Conservation (phyloP, 2,888 invertebrate species). For the Phaedon cochleariae region DNA sequence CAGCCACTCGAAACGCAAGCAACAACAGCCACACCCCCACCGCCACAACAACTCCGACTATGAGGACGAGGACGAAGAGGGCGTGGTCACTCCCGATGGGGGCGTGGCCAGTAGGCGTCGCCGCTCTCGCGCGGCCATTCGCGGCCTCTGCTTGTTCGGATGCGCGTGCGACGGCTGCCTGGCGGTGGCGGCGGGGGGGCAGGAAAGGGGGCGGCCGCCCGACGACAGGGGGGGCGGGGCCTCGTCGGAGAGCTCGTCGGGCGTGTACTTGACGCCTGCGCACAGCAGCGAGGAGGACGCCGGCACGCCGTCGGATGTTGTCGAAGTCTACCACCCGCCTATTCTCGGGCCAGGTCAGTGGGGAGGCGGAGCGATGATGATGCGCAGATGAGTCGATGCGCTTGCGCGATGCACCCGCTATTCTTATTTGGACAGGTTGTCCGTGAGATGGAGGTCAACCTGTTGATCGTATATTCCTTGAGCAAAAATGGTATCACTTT, state of each 20-base stretch:
- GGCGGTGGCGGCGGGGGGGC: conserved; percentile 55
- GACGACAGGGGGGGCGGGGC: conserved; percentile 49
- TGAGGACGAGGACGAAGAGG: conserved; percentile 1
- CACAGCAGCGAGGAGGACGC: neutral
- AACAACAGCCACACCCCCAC: conserved; percentile 21
- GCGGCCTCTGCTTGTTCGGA: conserved; percentile 58
- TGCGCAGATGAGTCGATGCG: conserved; percentile 49
- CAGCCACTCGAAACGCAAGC: conserved; percentile 28
- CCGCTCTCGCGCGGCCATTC: conserved; percentile 43
- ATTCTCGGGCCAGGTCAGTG: conserved; percentile 64
- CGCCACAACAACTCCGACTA: neutral
- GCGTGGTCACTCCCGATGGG: neutral
- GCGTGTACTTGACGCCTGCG: conserved; percentile 45
- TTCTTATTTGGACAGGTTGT: too few relatives aligned
- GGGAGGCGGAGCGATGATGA: conserved; percentile 58
- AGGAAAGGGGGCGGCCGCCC: conserved; percentile 53
- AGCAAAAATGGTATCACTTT: too few relatives aligned
- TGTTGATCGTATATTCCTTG: too few relatives aligned
- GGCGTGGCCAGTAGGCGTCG: conserved; percentile 34
- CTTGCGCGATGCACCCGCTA: neutral
- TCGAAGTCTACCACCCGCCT: conserved; percentile 46
- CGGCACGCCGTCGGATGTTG: conserved; percentile 47
- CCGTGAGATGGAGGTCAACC: too few relatives aligned
- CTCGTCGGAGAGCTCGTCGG: conserved; percentile 46
- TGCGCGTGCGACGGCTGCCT: conserved; percentile 59